phyloP scores from a whole-genome alignment of 2,888 invertebrate species.

The Drosophila prolongata region DNA sequence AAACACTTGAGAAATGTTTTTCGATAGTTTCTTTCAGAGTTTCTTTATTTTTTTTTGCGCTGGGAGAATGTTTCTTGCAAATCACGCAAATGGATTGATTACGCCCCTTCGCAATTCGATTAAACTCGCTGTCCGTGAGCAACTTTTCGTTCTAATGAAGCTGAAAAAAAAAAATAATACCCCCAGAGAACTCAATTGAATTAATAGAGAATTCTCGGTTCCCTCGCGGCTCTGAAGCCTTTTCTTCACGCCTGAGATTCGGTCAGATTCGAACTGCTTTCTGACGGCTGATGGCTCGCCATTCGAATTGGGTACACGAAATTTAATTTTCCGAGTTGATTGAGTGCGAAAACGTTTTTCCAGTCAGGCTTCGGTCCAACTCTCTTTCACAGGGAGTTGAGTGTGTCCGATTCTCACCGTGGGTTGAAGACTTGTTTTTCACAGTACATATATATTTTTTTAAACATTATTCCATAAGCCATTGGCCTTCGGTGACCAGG shows the following conservation, averaged over 20 bases:
- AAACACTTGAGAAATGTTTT: conserved; percentile 61
- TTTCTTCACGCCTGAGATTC: conserved; percentile 56
- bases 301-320: conserved; percentile 33
- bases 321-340: conserved; percentile 36
- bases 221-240: conserved; percentile 50
- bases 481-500: conserved; percentile 75
- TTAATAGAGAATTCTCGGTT: conserved; percentile 50
- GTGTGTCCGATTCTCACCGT: conserved; percentile 14
- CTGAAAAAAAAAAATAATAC: conserved; percentile 16
- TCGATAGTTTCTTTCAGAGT: conserved; percentile 44
- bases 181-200: conserved; percentile 64
- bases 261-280: conserved; percentile 47
- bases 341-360: conserved; percentile 38
- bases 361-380: conserved; percentile 16
- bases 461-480: conserved; percentile 57
- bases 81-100: conserved; percentile 66
- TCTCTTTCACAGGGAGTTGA: conserved; percentile 17
- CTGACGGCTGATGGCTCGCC: conserved; percentile 6
- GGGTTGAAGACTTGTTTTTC: conserved; percentile 48
- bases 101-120: conserved; percentile 70
- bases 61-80: conserved; percentile 45
- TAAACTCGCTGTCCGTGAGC: conserved; percentile 51
- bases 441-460: background rate
- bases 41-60: background rate
- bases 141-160: conserved; percentile 47